Conservation (phyloP, 1,140 invertebrate species). For the Thaumatotibia leucotreta region DNA sequence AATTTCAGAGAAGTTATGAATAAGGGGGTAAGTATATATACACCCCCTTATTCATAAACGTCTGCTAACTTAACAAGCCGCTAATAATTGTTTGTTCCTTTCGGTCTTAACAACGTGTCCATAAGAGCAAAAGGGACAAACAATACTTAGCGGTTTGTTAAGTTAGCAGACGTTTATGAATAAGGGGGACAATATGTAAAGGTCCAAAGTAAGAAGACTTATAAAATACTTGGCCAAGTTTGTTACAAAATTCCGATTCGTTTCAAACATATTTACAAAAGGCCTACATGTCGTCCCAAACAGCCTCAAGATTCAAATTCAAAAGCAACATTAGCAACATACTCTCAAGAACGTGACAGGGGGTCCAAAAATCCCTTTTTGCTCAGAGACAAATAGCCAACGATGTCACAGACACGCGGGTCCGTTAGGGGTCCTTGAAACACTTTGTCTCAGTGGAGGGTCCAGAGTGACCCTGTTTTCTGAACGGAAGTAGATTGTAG, state of each 20-base stretch:
- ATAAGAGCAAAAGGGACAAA: too few relatives aligned
- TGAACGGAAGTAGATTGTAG: neutral
- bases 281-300: neutral
- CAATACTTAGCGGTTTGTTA: too few relatives aligned
- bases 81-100: too few relatives aligned
- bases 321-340: neutral
- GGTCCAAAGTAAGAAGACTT: too few relatives aligned
- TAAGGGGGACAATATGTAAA: too few relatives aligned
- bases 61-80: too few relatives aligned
- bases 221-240: too few relatives aligned
- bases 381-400: neutral
- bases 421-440: neutral
- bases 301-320: neutral
- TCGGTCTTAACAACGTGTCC: too few relatives aligned
- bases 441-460: neutral
- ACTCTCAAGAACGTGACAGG: neutral
- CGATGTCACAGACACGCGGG: neutral
- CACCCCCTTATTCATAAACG: too few relatives aligned
- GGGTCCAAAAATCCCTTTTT: conserved; percentile 10
- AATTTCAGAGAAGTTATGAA: too few relatives aligned
- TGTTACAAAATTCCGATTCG: neutral
- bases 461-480: neutral
- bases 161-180: too few relatives aligned
- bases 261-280: neutral
- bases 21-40: too few relatives aligned